Evolutionary conservation across 2,797 vertebrate species (phyloP).

Genomic region (Nannoperca obscura): DNA sequence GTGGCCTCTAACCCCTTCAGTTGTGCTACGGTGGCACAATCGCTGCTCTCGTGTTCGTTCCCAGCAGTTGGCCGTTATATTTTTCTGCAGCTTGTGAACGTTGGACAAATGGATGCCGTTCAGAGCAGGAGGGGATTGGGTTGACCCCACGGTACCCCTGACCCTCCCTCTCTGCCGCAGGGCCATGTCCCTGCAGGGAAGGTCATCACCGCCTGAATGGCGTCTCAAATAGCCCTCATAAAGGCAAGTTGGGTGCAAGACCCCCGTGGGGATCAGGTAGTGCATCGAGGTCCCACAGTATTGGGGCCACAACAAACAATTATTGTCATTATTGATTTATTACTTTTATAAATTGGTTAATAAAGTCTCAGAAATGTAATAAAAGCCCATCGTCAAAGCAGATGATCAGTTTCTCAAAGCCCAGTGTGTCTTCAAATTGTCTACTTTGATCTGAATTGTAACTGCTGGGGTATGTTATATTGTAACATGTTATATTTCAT

Average conservation of each 20-base stretch:
- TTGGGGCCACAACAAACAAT: background rate
- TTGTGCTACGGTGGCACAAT: background rate
- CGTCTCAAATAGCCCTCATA: conserved; percentile 50
- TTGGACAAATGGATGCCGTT: conserved; percentile 15
- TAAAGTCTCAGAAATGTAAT: too few species aligned
- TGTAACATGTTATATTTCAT: background rate
- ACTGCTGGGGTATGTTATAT: background rate
- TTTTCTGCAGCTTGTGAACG: conserved; percentile 10
- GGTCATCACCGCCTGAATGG: conserved; percentile 55
- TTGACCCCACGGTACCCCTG: conserved; percentile 9
- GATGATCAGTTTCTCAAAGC: too few species aligned
- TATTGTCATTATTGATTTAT: background rate
- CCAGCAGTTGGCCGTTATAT: background rate
- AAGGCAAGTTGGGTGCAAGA: conserved; percentile 36
- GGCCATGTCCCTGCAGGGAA: conserved; percentile 14
- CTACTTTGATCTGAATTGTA: too few species aligned
- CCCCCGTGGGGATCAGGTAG: conserved; percentile 32
- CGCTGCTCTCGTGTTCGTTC: conserved; percentile 9
- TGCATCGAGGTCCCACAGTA: background rate
- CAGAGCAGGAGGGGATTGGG: background rate
- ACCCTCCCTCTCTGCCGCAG: conserved; percentile 11
- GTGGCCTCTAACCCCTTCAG: background rate
- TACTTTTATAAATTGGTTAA: too few species aligned
- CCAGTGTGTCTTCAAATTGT: too few species aligned
- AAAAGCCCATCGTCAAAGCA: too few species aligned